These are phyloP conservation scores for Lordiphosa stackelbergi DNA, from an alignment of 1,140 invertebrate genomes.

Conservation along the genomic window DNA sequence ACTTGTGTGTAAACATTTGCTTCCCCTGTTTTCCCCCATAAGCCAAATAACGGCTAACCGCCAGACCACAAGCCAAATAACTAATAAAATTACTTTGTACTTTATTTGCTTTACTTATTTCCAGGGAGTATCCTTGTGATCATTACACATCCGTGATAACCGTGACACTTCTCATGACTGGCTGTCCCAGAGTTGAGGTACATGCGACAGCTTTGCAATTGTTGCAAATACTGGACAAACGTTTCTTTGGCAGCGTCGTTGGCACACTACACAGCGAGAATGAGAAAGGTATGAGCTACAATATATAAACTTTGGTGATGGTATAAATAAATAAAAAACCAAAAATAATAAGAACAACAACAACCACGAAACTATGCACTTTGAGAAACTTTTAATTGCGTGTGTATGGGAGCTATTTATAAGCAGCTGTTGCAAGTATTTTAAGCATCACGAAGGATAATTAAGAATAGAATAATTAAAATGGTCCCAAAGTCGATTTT, in stretches of 20 bases:
- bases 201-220: conserved; percentile 96
- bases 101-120: conserved; percentile 29
- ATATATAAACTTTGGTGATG: conserved; percentile 3
- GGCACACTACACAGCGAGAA: conserved; percentile 83
- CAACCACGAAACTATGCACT: background rate
- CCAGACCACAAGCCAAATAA: conserved; percentile 26
- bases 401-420: too few species aligned
- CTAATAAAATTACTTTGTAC: conserved; percentile 33
- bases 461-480: too few species aligned
- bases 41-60: conserved; percentile 22
- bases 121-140: conserved; percentile 98
- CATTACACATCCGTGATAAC: conserved; percentile 98
- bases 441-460: too few species aligned
- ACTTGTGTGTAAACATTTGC: too few species aligned
- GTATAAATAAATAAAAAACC: background rate
- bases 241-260: conserved; percentile 92
- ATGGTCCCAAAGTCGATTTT: too few species aligned
- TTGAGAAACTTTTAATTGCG: background rate
- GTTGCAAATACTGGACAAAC: conserved; percentile 94
- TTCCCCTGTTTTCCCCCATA: background rate
- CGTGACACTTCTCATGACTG: conserved; percentile 96
- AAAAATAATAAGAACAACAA: conserved; percentile 2
- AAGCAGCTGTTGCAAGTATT: too few species aligned
- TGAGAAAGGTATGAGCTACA: conserved; percentile 81
- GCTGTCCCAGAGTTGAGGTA: conserved; percentile 92